Evolutionary conservation across 2,113 vertebrate genomes (phyloP).

Genomic region (Chloroceryle aenea): DNA sequence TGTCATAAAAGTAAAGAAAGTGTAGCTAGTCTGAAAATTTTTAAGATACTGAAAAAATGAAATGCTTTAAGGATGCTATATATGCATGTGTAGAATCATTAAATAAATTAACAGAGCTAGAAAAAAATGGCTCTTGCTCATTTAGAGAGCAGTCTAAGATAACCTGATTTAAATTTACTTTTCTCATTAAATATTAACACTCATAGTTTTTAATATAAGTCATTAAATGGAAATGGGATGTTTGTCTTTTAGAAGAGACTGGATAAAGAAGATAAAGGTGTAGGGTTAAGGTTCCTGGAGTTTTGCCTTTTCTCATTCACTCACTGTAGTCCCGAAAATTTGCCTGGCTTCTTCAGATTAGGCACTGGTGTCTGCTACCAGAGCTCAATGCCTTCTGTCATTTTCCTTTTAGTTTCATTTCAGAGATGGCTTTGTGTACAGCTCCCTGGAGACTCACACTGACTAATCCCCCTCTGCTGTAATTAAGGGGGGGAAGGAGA

Average conservation of each 20-base stretch:
- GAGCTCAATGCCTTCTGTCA: slow-evolving; percentile 67
- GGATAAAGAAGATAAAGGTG: neutral
- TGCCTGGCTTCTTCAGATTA: slow-evolving; percentile 62
- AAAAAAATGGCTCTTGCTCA: neutral
- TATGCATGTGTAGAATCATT: neutral
- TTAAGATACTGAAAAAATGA: neutral
- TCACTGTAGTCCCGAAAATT: slow-evolving; percentile 20
- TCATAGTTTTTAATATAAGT: slow-evolving; percentile 13
- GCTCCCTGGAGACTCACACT: slow-evolving; percentile 75
- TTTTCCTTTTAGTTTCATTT: slow-evolving; percentile 81
- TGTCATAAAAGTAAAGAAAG: neutral
- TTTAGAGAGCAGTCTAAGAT: neutral
- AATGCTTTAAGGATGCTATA: neutral
- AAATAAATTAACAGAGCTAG: neutral
- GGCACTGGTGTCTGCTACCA: slow-evolving; percentile 57
- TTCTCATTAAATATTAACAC: neutral
- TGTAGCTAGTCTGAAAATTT: neutral
- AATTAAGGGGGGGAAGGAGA: slow-evolving; percentile 85
- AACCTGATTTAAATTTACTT: neutral
- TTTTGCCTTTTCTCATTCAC: neutral
- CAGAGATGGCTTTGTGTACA: slow-evolving; percentile 75
- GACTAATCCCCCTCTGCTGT: slow-evolving; percentile 92
- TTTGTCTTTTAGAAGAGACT: neutral
- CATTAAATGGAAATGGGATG: slow-evolving; percentile 36
- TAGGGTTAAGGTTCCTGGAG: neutral